Conservation (phyloP, 2,888 invertebrate genomes). For the Allolobophora icterica region DNA sequence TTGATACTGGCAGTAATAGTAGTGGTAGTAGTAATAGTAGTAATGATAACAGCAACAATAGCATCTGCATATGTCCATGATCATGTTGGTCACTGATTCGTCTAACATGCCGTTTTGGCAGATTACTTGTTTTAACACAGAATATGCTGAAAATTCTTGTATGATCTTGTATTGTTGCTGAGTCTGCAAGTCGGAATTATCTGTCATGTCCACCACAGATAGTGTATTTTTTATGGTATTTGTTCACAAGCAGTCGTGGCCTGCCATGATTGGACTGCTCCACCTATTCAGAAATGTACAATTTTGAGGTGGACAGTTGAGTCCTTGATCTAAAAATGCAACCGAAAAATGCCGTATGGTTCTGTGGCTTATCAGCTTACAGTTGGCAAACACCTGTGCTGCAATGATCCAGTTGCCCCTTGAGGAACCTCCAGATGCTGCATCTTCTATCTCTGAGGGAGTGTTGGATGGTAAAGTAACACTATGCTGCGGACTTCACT, state of each 20-base stretch:
- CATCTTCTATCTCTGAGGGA: background rate
- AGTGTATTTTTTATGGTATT: background rate
- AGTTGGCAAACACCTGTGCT: background rate
- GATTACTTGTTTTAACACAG: too few species aligned
- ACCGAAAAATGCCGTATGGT: background rate
- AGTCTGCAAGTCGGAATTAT: background rate
- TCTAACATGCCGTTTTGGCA: too few species aligned
- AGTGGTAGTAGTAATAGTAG: too few species aligned
- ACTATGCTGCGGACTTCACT: background rate
- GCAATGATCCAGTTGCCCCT: background rate
- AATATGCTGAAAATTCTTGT: background rate
- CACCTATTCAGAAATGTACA: background rate
- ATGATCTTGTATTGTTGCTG: background rate
- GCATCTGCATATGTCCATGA: too few species aligned
- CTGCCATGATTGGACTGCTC: background rate
- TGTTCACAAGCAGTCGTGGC: background rate
- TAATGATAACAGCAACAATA: too few species aligned
- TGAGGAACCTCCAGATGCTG: background rate
- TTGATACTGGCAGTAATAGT: too few species aligned
- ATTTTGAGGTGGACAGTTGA: background rate
- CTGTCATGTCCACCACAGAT: background rate
- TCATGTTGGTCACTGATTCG: too few species aligned
- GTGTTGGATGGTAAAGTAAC: background rate
- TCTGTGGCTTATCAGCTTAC: background rate
- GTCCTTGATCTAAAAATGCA: background rate